Base-by-base conservation (phyloP, 2,113 vertebrate genomes). In the Chroicocephalus ridibundus region DNA sequence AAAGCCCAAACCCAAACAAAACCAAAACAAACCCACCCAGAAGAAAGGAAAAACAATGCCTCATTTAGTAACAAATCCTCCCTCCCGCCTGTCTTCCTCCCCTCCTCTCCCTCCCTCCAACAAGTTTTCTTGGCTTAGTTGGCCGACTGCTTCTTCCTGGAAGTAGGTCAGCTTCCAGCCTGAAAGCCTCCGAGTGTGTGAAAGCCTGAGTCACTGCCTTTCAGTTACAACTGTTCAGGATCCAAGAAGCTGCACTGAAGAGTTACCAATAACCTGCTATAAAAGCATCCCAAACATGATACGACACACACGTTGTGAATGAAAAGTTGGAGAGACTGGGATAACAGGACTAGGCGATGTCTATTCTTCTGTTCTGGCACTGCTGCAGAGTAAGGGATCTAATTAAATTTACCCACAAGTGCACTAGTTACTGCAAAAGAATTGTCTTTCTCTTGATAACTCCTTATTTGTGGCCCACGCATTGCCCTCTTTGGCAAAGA, bases 141-240 rank as follows among this genome's bases (percentile, higher is more conserved):
- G 36, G 38, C 64, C 0, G 32, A 32, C 82, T 64, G 57, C 57
- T 81, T 55, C 86, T 71, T 94, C 85, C 76, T 92, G 90, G 86
- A 96, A 95, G 72, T 81, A 92, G 88, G 90, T 93, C 86, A 89
- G 61, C 47, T 51, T 75, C 69, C 57, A 92, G 76, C 13, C 65
- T 14, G 46, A 57, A 38, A 82, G 65, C 25, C 32, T 51, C 11
- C 0, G 9, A 2, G 2, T 19, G 69, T 52, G 76, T 26, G 47
- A 68, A 29, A 71, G 44, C 66, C 60, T 55, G 32, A 88, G 60
- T 57, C 42, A 29, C 51, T 40, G 64, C 82, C 61, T 75, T 55
- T 57, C 61, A 26, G 10, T 85, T 65, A n/a, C 31, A 76, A 32
- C 6, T 9, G 11, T 5, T 78, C 2, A 27, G 8, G 15, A 75